phyloP scores from a whole-genome alignment of 2,888 invertebrate species.

The Ecdyonurus torrentis region DNA sequence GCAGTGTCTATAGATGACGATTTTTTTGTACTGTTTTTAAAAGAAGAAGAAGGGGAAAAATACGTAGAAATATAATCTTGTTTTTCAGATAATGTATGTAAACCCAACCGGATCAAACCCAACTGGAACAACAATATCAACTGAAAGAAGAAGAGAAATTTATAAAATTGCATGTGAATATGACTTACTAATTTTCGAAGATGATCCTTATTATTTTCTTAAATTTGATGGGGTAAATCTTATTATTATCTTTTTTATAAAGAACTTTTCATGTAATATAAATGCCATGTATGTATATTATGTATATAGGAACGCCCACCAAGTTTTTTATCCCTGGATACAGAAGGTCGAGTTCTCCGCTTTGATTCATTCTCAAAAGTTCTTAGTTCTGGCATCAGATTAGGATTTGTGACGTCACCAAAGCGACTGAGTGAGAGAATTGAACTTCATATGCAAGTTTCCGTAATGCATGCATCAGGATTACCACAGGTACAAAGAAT shows the following conservation, averaged over 20 bases:
- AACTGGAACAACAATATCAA: conserved; percentile 48
- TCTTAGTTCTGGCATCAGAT: conserved; percentile 47
- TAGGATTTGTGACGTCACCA: conserved; percentile 59
- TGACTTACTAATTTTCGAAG: conserved; percentile 62
- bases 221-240: conserved; percentile 43
- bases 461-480: conserved; percentile 43
- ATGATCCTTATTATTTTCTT: conserved; percentile 67
- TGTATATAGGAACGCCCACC: conserved; percentile 32
- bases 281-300: neutral
- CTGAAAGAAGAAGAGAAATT: conserved; percentile 46
- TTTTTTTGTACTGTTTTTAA: too few relatives aligned
- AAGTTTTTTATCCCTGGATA: conserved; percentile 56
- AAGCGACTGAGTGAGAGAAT: conserved; percentile 40
- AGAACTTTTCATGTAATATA: neutral
- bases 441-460: conserved; percentile 53
- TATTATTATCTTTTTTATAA: conserved; percentile 7
- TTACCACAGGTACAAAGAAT: conserved; percentile 42
- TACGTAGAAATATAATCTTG: too few relatives aligned
- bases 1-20: too few relatives aligned
- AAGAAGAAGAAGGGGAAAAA: too few relatives aligned
- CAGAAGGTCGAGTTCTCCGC: conserved; percentile 55
- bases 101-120: conserved; percentile 67
- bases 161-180: conserved; percentile 58
- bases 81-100: conserved; percentile 38
- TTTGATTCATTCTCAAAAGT: conserved; percentile 66